A percentile compares a stretch with the other conserved stretches of the same genome.
Evolutionary conservation across 1,140 invertebrate genomes (phyloP).

Genomic region (Sitobion miscanthi): DNA sequence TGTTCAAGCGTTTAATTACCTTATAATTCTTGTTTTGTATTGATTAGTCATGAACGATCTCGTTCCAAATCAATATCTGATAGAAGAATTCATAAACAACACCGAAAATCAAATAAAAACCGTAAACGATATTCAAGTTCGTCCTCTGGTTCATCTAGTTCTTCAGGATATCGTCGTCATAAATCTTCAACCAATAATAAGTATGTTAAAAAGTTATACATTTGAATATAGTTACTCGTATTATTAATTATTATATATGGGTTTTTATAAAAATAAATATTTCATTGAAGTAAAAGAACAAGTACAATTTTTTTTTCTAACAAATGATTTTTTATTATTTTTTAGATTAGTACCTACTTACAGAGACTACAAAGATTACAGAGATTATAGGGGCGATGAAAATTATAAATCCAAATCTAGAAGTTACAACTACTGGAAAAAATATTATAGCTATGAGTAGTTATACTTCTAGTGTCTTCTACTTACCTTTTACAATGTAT

Average conservation of each 20-base stretch:
- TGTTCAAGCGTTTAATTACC: not conserved
- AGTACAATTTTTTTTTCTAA: not conserved
- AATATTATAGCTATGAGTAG: constrained; percentile 52
- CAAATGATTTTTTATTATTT: not conserved
- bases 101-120: constrained; percentile 41
- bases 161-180: constrained; percentile 53
- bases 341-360: constrained; percentile 48
- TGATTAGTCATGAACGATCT: constrained; percentile 33
- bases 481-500: not conserved
- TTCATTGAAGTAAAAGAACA: not conserved
- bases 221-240: not conserved
- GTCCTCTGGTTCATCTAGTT: constrained; percentile 43
- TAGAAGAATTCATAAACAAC: constrained; percentile 43
- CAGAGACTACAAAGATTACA: constrained; percentile 48
- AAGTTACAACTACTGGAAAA: constrained; percentile 52
- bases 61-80: constrained; percentile 48
- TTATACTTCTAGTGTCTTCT: not conserved
- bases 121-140: constrained; percentile 49
- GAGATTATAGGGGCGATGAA: constrained; percentile 50
- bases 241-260: not conserved
- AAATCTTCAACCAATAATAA: constrained; percentile 50
- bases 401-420: constrained; percentile 54
- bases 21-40: not conserved
- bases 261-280: not conserved
- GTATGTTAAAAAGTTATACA: not conserved